phyloP scores from a whole-genome alignment of 2,888 invertebrate species.

The Aproaerema taeniolella region DNA sequence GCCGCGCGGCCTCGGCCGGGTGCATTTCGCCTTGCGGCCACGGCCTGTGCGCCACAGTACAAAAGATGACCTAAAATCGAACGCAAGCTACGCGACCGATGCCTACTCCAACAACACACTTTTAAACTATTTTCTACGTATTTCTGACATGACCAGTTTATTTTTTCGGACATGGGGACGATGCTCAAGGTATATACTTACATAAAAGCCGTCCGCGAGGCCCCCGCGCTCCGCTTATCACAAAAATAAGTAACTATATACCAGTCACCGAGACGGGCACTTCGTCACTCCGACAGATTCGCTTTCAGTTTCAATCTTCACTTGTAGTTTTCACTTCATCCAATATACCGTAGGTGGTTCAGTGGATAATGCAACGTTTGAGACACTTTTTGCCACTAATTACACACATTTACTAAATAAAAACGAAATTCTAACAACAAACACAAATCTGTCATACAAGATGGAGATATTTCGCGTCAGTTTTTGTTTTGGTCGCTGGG shows the following conservation, averaged over 20 bases:
- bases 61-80: slow-evolving; percentile 76
- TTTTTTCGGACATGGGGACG: slow-evolving; percentile 40
- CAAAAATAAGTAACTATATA: slow-evolving; percentile 77
- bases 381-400: slow-evolving; percentile 45
- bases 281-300: slow-evolving; percentile 66
- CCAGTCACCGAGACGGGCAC: slow-evolving; percentile 68
- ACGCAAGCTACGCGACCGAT: slow-evolving; percentile 56
- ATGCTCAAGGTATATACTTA: slow-evolving; percentile 57
- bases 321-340: slow-evolving; percentile 30
- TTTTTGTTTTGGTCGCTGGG: slow-evolving; percentile 62
- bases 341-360: slow-evolving; percentile 29
- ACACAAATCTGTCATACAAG: slow-evolving; percentile 81
- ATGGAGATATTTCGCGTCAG: slow-evolving; percentile 80
- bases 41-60: slow-evolving; percentile 65
- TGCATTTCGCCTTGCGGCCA: slow-evolving; percentile 70
- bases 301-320: slow-evolving; percentile 37
- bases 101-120: slow-evolving; percentile 43
- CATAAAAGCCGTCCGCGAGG: slow-evolving; percentile 65
- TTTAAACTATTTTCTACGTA: slow-evolving; percentile 58
- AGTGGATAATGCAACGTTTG: slow-evolving; percentile 33
- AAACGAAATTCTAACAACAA: slow-evolving; percentile 72
- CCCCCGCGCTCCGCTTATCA: slow-evolving; percentile 75
- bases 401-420: slow-evolving; percentile 52
- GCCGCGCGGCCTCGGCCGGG: slow-evolving; percentile 71
- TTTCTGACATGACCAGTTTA: slow-evolving; percentile 51